Conservation (phyloP, 2,888 invertebrate species). For the Sphecodes monilicornis region DNA sequence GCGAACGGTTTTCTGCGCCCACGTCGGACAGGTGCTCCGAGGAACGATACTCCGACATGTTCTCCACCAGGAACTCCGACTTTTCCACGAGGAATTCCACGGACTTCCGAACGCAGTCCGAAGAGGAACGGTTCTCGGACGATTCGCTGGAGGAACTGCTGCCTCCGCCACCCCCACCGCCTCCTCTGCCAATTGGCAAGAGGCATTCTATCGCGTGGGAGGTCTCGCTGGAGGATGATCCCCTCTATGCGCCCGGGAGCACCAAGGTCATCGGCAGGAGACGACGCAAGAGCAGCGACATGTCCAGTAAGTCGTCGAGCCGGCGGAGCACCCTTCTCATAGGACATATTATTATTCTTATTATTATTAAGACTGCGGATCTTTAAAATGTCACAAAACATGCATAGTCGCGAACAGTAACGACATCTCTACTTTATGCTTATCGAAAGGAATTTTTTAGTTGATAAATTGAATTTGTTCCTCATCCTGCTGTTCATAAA, state of each 20-base stretch:
- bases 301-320: constrained; percentile 83
- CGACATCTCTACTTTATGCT: too few species aligned
- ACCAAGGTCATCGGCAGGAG: constrained; percentile 87
- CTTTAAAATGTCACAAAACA: too few species aligned
- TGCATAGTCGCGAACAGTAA: too few species aligned
- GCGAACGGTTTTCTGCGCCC: constrained; percentile 76
- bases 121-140: constrained; percentile 90
- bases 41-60: constrained; percentile 80
- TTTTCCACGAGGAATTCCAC: constrained; percentile 82
- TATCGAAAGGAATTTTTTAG: too few species aligned
- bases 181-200: constrained; percentile 87
- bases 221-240: constrained; percentile 91
- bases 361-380: too few species aligned
- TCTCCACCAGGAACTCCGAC: constrained; percentile 81
- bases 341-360: too few species aligned
- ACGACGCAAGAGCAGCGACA: constrained; percentile 84
- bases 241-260: constrained; percentile 89
- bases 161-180: constrained; percentile 89
- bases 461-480: too few species aligned
- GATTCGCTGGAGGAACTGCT: constrained; percentile 93
- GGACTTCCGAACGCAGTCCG: constrained; percentile 83
- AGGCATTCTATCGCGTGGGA: constrained; percentile 95
- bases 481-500: too few species aligned
- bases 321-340: neutral
- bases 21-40: constrained; percentile 80